Evolutionary conservation across 2,113 vertebrate species (phyloP).

Genomic region (Sinocyclocheilus grahami): DNA sequence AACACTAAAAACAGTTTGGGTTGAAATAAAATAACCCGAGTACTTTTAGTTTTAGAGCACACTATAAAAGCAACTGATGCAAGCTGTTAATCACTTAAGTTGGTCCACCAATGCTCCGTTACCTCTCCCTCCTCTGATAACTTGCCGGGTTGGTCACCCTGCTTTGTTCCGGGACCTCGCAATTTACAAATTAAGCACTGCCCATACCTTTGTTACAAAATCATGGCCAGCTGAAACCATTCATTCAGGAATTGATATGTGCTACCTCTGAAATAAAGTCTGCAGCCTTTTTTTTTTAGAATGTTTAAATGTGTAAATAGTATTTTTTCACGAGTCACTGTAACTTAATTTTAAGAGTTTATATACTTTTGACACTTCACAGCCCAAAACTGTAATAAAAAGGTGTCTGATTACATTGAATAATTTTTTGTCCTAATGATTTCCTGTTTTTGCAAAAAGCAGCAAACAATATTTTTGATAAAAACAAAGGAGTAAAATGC

Average conservation of each 20-base stretch:
- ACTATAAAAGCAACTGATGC: too few species aligned
- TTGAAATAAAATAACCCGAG: too few species aligned
- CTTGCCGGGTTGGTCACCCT: too few species aligned
- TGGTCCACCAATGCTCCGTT: too few species aligned
- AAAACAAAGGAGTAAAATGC: background rate
- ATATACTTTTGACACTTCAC: conserved; percentile 68
- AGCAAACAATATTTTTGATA: too few species aligned
- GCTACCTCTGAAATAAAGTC: conserved; percentile 16
- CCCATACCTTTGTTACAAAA: background rate
- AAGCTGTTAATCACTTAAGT: too few species aligned
- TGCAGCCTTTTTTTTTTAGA: conserved; percentile 43
- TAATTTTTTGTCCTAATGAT: conserved; percentile 7
- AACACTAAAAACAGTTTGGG: too few species aligned
- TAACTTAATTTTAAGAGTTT: conserved; percentile 60
- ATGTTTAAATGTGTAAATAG: conserved; percentile 59
- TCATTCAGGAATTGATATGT: conserved; percentile 10
- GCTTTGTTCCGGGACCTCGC: too few species aligned
- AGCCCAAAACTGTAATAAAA: conserved; percentile 64
- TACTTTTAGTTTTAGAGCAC: too few species aligned
- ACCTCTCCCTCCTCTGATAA: too few species aligned
- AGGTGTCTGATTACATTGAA: conserved; percentile 30
- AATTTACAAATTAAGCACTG: too few species aligned
- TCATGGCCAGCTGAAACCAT: background rate
- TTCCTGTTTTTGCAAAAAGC: background rate
- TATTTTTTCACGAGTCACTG: conserved; percentile 57